Evolutionary conservation across 2,888 invertebrate species (phyloP), one percentile per base, ranked within the genome.

Genomic region (Sinodicranocentrus sp.): DNA sequence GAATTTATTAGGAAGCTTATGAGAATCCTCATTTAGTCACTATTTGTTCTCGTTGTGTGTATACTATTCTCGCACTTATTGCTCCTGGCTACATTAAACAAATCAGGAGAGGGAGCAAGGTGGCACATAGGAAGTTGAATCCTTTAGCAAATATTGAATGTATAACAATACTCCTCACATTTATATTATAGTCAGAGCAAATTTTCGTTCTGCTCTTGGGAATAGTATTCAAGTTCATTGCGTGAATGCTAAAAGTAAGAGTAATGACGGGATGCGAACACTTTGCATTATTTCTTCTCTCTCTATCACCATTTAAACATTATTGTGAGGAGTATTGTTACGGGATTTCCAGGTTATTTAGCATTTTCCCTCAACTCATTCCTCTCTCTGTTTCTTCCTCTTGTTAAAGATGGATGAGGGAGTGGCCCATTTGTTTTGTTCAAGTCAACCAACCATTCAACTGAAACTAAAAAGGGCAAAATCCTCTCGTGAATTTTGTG

Each of bases 361-460:
- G 28, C 59, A 77, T 68, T 57, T 15, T 13, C 52, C 8, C 8
- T 25, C 10, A 13, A 25, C 26, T 44, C 67, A 39, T 67, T 67
- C 33, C 23, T 10, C 61, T 0, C n/a, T 33, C 54, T 19, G 39
- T 39, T 59, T 68, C 48, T 23, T 23, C 15, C 57, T 54, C 44
- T 52, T 76, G 67, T 77, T 59, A 57, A 63, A 80, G 39, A 43
- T n/a, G 71, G 44, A 28, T 13, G 54, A 25, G 80, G 80, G 80
- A 80, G 80, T 71, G 80, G 80, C 65, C 43, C 72, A 80, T 72
- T 80, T 80, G 72, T 79, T 70, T 72, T 65, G 33, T 33, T 65
- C 68, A 25, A 54, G 76, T 76, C 67, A 57, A 25, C 76, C 21
- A 52, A 65, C n/a, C 57, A 54, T 76, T 76, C 76, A 67, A 54